Base-by-base conservation (phyloP, 2,888 invertebrate species). In the Dasysyrphus tricinctus region DNA sequence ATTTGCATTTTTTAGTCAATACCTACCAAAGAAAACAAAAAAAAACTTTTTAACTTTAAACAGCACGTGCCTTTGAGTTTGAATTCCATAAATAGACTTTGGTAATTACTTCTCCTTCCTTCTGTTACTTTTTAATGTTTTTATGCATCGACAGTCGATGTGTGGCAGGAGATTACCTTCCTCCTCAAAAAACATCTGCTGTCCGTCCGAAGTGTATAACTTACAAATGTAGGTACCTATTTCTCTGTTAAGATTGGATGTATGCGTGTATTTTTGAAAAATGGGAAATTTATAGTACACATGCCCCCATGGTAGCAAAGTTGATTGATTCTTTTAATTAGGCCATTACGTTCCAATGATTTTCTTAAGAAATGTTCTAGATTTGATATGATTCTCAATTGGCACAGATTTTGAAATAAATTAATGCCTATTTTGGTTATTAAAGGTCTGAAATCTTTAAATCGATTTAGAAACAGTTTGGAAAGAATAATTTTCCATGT, bases 81-180 rank as follows among this genome's bases (percentile, higher is more conserved):
- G 29, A 61, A 63, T 69, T 80, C 80, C 76, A 77, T 63, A 85
- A 85, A 85, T 85, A 85, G 73, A 77, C 70, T 63, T 56, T 61
- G 47, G 47, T 69, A 73, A 76, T 80, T 84, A 44, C 59, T 76
- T 69, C 39, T 69, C 44, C 54, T 77, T 73, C 67, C 73, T 69
- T 61, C 56, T 69, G 67, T 16, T 54, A 59, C 19, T 5, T 72
- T 72, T 70, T 44, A 14, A 61, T 59, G 59, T 3, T 42, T 37
- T 42, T 29, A 39, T 51, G 54, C 44, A 47, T 39, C 44, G 39
- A 54, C 39, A 84, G 47, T 63, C 54, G 51, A 19, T 70, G 37
- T 34, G 44, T 54, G 32, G 44, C n/a, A 32, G 49, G 16, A 44
- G 34, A 34, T 16, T 14, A 19, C 39, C 16, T 24, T 2, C 2